phyloP scores from a whole-genome alignment of 2,888 invertebrate species.

The Disparrhopalites patrizii region DNA sequence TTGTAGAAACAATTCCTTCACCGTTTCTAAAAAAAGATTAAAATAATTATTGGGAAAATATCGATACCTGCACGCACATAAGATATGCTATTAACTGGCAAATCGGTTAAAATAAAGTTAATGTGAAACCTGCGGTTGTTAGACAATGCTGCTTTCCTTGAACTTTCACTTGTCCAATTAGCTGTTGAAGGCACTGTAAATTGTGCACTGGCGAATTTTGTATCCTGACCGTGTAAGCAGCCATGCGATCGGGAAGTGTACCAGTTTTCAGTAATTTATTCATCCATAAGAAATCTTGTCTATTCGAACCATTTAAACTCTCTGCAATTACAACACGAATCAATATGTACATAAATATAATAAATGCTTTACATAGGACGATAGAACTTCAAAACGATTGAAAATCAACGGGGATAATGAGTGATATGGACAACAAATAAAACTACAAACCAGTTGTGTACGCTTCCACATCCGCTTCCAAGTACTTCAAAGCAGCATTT shows the following conservation, averaged over 20 bases:
- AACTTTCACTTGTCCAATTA: conserved; percentile 73
- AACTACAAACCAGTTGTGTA: not conserved
- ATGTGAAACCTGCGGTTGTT: conserved; percentile 49
- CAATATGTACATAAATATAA: not conserved
- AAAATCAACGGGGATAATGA: too few species aligned
- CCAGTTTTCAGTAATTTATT: conserved; percentile 73
- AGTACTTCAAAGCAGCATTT: conserved; percentile 27
- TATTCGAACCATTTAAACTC: conserved; percentile 58
- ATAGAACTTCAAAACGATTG: conserved; percentile 11
- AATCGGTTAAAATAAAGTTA: not conserved
- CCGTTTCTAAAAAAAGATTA: conserved; percentile 58
- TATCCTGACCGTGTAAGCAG: conserved; percentile 74
- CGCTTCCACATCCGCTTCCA: conserved; percentile 31
- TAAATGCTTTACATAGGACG: not conserved
- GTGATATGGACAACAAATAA: too few species aligned
- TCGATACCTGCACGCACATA: not conserved
- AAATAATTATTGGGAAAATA: not conserved
- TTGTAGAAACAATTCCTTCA: conserved; percentile 71
- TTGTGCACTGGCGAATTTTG: conserved; percentile 81
- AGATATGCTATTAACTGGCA: not conserved
- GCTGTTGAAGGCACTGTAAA: conserved; percentile 63
- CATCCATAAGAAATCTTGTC: conserved; percentile 71
- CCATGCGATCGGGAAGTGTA: conserved; percentile 78
- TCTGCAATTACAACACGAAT: conserved; percentile 49
- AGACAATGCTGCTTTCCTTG: conserved; percentile 48